Conservation (phyloP, 92 coral and sea anemone genomes). For the Porites lobata region DNA sequence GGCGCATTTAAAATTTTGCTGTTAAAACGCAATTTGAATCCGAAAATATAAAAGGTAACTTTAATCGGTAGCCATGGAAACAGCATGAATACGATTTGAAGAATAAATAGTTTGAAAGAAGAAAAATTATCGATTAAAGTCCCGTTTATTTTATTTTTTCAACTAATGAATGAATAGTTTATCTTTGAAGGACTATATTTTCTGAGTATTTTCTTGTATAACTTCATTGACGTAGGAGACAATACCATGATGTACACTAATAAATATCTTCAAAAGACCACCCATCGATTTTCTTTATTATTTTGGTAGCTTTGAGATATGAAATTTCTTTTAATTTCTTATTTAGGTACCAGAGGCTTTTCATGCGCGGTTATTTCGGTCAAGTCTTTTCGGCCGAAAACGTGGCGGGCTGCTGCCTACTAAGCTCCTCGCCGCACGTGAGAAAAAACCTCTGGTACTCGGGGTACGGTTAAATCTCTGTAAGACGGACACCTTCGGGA, state of each 20-base stretch:
- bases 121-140: neutral
- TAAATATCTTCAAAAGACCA: neutral
- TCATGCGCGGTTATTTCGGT: no score
- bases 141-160: neutral
- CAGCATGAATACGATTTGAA: neutral
- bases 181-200: neutral
- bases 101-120: neutral
- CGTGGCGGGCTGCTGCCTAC: no score
- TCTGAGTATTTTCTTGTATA: neutral
- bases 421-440: no score
- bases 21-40: neutral
- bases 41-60: conserved; percentile 2
- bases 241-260: neutral
- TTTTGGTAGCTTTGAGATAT: no score
- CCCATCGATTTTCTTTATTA: neutral
- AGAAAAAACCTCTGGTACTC: no score
- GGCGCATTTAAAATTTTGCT: neutral
- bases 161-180: neutral
- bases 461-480: no score
- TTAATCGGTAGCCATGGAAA: neutral
- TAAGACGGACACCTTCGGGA: no score
- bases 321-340: no score
- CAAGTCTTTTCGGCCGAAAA: no score
- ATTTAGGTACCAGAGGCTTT: no score
- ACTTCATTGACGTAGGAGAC: neutral